These are phyloP conservation scores for Turritopsis rubra DNA, from an alignment of 30 jellyfish, hydroid and myxozoan species.

Conservation along the genomic window DNA sequence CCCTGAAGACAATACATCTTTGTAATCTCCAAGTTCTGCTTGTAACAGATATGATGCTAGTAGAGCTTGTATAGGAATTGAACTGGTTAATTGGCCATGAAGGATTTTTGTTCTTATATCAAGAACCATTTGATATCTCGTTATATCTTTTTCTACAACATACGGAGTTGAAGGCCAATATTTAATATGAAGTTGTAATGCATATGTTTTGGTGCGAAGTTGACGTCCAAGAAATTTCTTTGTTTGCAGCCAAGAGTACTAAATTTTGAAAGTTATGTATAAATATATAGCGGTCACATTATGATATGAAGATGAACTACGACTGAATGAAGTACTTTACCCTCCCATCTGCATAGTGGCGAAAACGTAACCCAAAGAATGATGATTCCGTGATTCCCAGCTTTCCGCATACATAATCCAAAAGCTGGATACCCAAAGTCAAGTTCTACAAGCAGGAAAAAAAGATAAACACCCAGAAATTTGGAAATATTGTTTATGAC, in stretches of 20 bases:
- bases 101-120: neutral
- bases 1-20: neutral
- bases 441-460: neutral
- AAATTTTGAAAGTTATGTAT: neutral
- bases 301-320: neutral
- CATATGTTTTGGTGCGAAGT: neutral
- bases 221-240: conserved; percentile 17
- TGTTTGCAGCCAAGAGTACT: conserved; percentile 9
- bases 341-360: neutral
- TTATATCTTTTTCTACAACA: neutral
- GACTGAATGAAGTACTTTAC: neutral
- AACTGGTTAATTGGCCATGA: neutral
- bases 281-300: neutral
- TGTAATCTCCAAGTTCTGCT: conserved; percentile 6
- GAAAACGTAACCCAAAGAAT: neutral
- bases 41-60: neutral
- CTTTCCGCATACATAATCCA: neutral
- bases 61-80: neutral
- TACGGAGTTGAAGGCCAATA: conserved; percentile 20
- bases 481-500: neutral
- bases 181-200: neutral
- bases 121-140: neutral
- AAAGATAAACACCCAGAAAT: neutral
- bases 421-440: conserved; percentile 1
- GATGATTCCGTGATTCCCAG: conserved; percentile 4